Conservation (phyloP, 2,888 invertebrate genomes). For the Cactoblastis cactorum region DNA sequence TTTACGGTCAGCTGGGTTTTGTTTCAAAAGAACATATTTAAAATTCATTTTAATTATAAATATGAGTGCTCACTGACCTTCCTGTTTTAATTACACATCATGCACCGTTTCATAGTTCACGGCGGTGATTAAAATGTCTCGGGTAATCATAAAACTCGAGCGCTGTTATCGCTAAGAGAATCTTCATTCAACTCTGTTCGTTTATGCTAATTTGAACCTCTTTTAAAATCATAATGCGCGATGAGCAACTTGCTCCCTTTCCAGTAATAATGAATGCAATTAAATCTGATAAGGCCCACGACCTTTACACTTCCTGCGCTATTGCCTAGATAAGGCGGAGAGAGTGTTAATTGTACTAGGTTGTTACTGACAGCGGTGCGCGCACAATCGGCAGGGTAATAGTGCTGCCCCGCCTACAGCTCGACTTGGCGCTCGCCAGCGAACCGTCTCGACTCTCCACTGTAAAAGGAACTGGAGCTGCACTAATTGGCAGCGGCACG, state of each 20-base stretch:
- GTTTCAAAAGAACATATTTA: slow-evolving; percentile 68
- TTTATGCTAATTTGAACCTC: slow-evolving; percentile 65
- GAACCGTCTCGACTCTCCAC: slow-evolving; percentile 68
- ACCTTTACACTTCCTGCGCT: slow-evolving; percentile 72
- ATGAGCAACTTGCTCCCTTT: slow-evolving; percentile 60
- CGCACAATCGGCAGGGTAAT: slow-evolving; percentile 46
- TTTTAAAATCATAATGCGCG: slow-evolving; percentile 72
- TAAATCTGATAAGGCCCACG: slow-evolving; percentile 68
- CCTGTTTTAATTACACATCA: slow-evolving; percentile 67
- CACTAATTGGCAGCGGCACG: slow-evolving; percentile 77
- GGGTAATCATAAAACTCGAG: slow-evolving; percentile 58
- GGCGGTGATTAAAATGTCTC: slow-evolving; percentile 73
- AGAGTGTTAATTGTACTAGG: slow-evolving; percentile 55
- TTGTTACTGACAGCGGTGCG: slow-evolving; percentile 32
- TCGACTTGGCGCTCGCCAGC: slow-evolving; percentile 41
- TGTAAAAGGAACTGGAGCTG: slow-evolving; percentile 73
- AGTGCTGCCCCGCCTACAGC: slow-evolving; percentile 43
- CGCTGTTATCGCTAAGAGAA: slow-evolving; percentile 50
- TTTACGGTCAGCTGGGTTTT: slow-evolving; percentile 70
- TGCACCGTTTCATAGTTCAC: slow-evolving; percentile 73
- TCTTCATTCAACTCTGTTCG: slow-evolving; percentile 49
- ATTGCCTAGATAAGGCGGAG: slow-evolving; percentile 45
- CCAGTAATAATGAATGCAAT: slow-evolving; percentile 64
- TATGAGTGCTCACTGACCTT: slow-evolving; percentile 74
- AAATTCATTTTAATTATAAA: slow-evolving; percentile 71